Evolutionary conservation across 1,140 invertebrate genomes (phyloP).

Genomic region (Magallana gigas): DNA sequence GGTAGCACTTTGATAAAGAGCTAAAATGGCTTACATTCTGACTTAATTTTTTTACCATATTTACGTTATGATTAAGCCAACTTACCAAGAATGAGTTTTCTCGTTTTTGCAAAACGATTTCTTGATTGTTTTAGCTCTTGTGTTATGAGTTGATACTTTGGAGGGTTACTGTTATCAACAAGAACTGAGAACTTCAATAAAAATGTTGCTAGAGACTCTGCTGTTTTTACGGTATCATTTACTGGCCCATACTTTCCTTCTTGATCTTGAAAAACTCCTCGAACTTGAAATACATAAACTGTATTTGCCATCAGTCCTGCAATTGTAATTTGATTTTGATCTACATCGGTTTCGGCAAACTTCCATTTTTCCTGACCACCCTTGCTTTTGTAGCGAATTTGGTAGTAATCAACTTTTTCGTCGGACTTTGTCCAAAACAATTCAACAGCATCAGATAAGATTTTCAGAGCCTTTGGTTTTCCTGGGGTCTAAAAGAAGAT

Average conservation of each 20-base stretch:
- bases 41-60: no score
- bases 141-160: constrained; percentile 25
- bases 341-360: background rate
- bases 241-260: constrained; percentile 44
- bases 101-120: constrained; percentile 42
- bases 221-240: constrained; percentile 39
- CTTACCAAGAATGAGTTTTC: constrained; percentile 51
- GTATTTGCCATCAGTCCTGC: constrained; percentile 2
- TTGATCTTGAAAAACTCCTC: constrained; percentile 25
- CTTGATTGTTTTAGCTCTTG: constrained; percentile 1
- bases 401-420: background rate
- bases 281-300: constrained; percentile 24
- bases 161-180: background rate
- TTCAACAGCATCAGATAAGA: background rate
- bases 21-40: no score
- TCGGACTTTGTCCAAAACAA: background rate
- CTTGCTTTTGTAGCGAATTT: constrained; percentile 3
- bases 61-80: no score
- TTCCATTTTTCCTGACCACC: constrained; percentile 18
- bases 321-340: background rate
- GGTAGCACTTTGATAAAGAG: no score
- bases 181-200: constrained; percentile 10
- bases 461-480: background rate
- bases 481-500: background rate
- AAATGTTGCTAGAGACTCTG: constrained; percentile 14